A percentile compares a stretch with the other conserved stretches of the same genome.
phyloP scores from a whole-genome alignment of 2,797 vertebrate species.

The Monodelphis domestica region DNA sequence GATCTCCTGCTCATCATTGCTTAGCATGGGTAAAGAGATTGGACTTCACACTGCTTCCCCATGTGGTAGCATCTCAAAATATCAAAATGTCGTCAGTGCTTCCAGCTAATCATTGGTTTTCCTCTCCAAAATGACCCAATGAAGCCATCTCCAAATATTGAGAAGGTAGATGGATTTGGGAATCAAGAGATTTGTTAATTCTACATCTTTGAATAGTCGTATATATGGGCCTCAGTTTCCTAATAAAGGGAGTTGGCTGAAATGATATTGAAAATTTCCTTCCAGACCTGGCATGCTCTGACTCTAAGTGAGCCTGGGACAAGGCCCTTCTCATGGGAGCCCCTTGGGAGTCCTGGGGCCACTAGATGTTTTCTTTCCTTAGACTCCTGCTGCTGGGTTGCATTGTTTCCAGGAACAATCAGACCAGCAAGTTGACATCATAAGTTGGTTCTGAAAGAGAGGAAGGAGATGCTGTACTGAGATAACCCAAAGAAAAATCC shows the following conservation, averaged over 20 bases:
- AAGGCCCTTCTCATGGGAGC: not conserved
- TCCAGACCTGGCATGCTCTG: conserved; percentile 10
- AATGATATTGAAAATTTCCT: not conserved
- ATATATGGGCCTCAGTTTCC: not conserved
- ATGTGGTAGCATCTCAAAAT: not conserved
- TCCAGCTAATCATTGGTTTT: not conserved
- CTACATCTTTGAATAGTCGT: not conserved
- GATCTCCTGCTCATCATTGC: not conserved
- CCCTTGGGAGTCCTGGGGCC: conserved; percentile 17
- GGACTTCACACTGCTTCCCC: not conserved
- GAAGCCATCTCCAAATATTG: not conserved
- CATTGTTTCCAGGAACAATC: conserved; percentile 81
- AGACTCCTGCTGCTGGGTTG: conserved; percentile 68
- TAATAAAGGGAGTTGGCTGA: not conserved
- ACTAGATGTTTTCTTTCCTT: conserved; percentile 60
- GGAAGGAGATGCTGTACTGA: conserved; percentile 76
- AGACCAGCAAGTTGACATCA: conserved; percentile 77
- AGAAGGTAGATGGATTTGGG: not conserved
- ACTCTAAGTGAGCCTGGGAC: conserved; percentile 16
- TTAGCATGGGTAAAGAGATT: not conserved
- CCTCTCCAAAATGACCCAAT: not conserved
- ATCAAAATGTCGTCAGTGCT: not conserved
- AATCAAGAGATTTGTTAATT: not conserved
- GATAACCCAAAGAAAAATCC: conserved; percentile 68
- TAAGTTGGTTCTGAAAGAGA: conserved; percentile 78